Base-by-base conservation (phyloP, 2,888 invertebrate species). In the Sabatieria punctata region DNA sequence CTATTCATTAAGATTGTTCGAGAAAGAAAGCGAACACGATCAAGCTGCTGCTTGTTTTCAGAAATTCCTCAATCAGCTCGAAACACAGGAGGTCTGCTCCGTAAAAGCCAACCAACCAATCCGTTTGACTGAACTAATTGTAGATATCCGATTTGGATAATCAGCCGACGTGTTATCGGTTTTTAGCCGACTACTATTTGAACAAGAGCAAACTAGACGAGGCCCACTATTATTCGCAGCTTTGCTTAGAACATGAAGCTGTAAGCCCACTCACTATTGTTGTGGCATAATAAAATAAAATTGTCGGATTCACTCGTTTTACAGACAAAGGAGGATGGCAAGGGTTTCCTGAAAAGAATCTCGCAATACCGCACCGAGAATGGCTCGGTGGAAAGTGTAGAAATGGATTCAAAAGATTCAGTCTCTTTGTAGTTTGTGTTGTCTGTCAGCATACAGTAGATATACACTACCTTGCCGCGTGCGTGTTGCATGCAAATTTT, bases 31-130 rank as follows among this genome's bases (percentile, higher is more conserved):
- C 48, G 83, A 88, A 68, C 77, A 77, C 18, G 84, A 85, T 57
- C 81, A 84, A 62, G 91, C 95, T 0, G 88, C 89, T 0, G 80
- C 80, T n/a, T 85, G 86, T 2, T 93, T 82, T 63, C 80, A 80
- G 4, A 82, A 86, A 54, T 93, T 82, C 60, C 82, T 86, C 54
- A 75, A 67, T 49, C 71, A 80, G 62, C 81, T 82, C 55, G 79
- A 82, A 47, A 68, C 66, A 41, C 57, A 60, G 22, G 36, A 52
- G 57, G 65, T 33, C 15, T n/a, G 13, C 21, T 39, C 23, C 4
- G 23, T 21, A 26, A n/a, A 56, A 54, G 24, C 55, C 37, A 30
- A n/a, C 30, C 39, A 6, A 36, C 30, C 35, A 41, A 13, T 33
- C 22, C 24, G 22, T 38, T 23, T 23, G 41, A 33, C 52, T 27